Conservation (phyloP, 2,797 vertebrate genomes). For the Sebastes steindachneri region DNA sequence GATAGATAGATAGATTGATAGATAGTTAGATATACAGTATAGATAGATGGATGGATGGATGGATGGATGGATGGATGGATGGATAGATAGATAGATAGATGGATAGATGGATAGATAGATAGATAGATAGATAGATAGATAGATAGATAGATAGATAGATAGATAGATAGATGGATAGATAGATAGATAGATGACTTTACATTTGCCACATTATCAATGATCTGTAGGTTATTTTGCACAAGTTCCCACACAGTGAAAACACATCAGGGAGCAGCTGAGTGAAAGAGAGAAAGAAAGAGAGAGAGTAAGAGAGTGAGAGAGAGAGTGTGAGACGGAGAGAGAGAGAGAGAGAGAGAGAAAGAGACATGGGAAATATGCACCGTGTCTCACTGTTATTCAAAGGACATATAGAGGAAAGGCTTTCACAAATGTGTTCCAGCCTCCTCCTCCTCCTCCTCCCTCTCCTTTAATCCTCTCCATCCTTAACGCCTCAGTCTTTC, state of each 20-base stretch:
- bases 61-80: background rate
- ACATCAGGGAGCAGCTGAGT: background rate
- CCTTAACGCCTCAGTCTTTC: slow-evolving; percentile 56
- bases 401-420: slow-evolving; percentile 48
- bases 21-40: background rate
- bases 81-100: background rate
- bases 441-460: slow-evolving; percentile 44
- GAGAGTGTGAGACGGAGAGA: background rate
- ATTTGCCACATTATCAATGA: background rate
- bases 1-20: too few species aligned
- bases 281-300: background rate
- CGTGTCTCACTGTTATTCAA: slow-evolving; percentile 64
- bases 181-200: background rate
- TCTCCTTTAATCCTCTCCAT: slow-evolving; percentile 59
- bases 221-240: background rate
- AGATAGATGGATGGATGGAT: background rate
- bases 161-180: background rate
- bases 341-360: background rate
- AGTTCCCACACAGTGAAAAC: background rate
- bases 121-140: background rate
- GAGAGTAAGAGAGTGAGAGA: background rate
- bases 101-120: background rate
- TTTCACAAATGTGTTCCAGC: slow-evolving; percentile 48
- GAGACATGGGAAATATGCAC: slow-evolving; percentile 12
- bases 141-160: background rate